A percentile compares a stretch with the other conserved stretches of the same genome.
These are phyloP conservation scores for Tricholauxania praeusta DNA, from an alignment of 2,888 invertebrate genomes.

Conservation along the genomic window DNA sequence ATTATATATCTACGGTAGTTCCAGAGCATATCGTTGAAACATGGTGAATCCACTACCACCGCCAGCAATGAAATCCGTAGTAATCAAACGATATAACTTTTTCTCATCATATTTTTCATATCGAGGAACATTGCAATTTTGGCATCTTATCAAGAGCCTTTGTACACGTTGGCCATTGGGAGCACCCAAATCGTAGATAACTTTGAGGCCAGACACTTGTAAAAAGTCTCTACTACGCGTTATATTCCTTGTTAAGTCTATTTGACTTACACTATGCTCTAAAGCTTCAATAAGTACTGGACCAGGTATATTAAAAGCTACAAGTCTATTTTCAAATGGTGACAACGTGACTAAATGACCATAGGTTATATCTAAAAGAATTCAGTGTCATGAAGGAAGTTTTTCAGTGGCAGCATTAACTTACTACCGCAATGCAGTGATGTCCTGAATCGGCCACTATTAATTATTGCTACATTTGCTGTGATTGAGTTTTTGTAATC, in stretches of 20 bases:
- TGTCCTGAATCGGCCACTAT: conserved; percentile 79
- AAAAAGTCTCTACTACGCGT: conserved; percentile 58
- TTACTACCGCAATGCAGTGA: conserved; percentile 75
- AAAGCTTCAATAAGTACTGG: conserved; percentile 74
- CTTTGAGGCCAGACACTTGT: conserved; percentile 72
- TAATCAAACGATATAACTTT: conserved; percentile 74
- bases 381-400: background rate
- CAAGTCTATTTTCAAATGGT: conserved; percentile 83
- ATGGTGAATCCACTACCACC: conserved; percentile 80
- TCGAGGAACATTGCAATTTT: conserved; percentile 69
- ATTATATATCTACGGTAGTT: conserved; percentile 55
- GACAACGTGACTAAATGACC: conserved; percentile 76
- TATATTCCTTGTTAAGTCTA: conserved; percentile 52
- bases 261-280: conserved; percentile 70
- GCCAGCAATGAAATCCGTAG: conserved; percentile 73
- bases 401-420: conserved; percentile 43
- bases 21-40: conserved; percentile 61
- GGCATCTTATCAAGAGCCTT: conserved; percentile 65
- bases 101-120: conserved; percentile 73
- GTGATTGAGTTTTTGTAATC: conserved; percentile 57
- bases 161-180: conserved; percentile 73
- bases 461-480: conserved; percentile 77
- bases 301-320: conserved; percentile 79
- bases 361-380: conserved; percentile 75
- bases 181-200: conserved; percentile 72